Evolutionary conservation across 2,797 vertebrate species (phyloP).

Genomic region (Helicolenus hilgendorfi): DNA sequence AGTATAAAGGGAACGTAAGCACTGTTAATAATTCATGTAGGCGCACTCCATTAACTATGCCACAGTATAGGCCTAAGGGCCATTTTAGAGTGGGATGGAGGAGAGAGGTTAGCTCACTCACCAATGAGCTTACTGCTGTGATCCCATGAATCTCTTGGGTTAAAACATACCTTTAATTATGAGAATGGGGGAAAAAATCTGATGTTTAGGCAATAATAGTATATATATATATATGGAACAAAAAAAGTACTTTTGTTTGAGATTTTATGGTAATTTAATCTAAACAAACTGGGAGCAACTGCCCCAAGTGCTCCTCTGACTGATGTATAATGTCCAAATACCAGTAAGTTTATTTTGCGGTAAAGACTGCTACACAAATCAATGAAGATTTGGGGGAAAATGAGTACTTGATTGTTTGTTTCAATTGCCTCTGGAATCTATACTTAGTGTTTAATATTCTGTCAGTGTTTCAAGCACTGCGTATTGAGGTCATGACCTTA

Average conservation of each 20-base stretch:
- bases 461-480: not conserved
- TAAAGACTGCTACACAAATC: not conserved
- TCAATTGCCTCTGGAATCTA: not conserved
- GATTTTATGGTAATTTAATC: not conserved
- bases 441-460: not conserved
- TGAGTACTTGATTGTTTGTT: not conserved
- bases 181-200: not conserved
- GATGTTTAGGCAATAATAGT: constrained; percentile 7
- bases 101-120: constrained; percentile 73
- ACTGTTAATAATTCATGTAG: constrained; percentile 86
- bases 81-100: constrained; percentile 71
- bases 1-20: constrained; percentile 83
- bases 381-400: not conserved
- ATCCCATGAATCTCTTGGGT: constrained; percentile 63
- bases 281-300: not conserved
- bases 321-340: not conserved
- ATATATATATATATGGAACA: not conserved
- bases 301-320: not conserved
- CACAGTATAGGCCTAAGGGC: constrained; percentile 73
- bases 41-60: constrained; percentile 83
- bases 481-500: not conserved
- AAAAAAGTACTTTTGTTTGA: not conserved
- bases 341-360: not conserved
- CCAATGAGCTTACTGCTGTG: constrained; percentile 68
- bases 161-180: constrained; percentile 68